Base-by-base conservation (phyloP, 2,113 vertebrate genomes). In the Bubo scandiacus region DNA sequence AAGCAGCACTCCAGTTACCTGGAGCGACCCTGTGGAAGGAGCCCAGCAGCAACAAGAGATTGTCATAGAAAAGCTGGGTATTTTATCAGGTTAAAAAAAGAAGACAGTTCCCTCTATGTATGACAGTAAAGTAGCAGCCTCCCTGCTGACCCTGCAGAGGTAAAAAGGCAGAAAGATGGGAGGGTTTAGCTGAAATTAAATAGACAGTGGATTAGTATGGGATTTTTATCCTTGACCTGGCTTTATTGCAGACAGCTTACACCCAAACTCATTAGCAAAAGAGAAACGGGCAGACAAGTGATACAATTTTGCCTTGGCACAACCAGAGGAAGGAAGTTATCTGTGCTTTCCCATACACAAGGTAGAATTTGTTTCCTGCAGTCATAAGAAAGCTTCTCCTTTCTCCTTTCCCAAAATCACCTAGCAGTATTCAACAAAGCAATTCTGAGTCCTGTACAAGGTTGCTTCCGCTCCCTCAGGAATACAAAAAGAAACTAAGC, bases 171-270 rank as follows among this genome's bases (percentile, higher is more conserved):
- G 95, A 92, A 93, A 97, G 85, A 83, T 45, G 55, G 40, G 81
- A 82, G 73, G 92, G 74, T 96, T 97, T 94, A 96, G 75, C 88
- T 80, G 95, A 97, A 97, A 97, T 97, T 93, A 98, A 96, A 97
- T 2, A 97, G 72, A 94, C 49, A 88, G 82, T 97, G 95, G 95
- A 97, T 97, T 97, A 97, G 93, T 10, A 77, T 19, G 51, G 86
- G 96, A 94, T 97, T 97, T 98, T 96, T 93, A 96, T 95, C 93
- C 86, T 90, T 97, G 95, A 96, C 96, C 92, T 94, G 93, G 93
- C 93, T 96, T 93, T 72, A 25, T 52, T 73, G 87, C 91, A 91
- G 86, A 61, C 84, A 91, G 95, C 92, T 96, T 85, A 87, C 89
- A 88, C 71, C 27, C 81, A 91, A 91, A 75, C 88, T 87, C 83